Conservation (phyloP, 1,140 invertebrate species). For the Venustaconcha ellipsiformis region DNA sequence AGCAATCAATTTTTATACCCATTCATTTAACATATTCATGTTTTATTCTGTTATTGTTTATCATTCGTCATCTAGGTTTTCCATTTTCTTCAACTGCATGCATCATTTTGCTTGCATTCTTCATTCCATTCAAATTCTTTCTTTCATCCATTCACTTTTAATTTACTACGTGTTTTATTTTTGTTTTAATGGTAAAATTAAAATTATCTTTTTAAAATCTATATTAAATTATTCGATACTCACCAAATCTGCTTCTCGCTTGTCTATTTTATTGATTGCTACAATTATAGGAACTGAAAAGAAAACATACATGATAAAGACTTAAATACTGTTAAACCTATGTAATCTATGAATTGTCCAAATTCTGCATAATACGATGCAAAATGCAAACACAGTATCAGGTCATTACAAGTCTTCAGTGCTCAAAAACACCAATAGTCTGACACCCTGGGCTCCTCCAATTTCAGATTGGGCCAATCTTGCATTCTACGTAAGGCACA, state of each 20-base stretch:
- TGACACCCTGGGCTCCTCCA: too few relatives aligned
- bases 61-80: neutral
- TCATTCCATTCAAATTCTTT: neutral
- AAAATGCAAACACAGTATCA: too few relatives aligned
- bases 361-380: too few relatives aligned
- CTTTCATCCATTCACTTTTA: neutral
- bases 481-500: too few relatives aligned
- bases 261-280: constrained; percentile 99
- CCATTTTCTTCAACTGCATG: neutral
- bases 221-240: constrained; percentile 33
- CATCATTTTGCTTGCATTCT: neutral
- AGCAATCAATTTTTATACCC: neutral
- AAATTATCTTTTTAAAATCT: too few relatives aligned
- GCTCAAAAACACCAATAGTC: too few relatives aligned
- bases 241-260: constrained; percentile 81
- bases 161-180: neutral
- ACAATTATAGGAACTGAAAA: constrained; percentile 93
- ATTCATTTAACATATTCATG: neutral
- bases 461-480: too few relatives aligned
- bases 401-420: too few relatives aligned
- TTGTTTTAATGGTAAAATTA: neutral
- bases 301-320: constrained; percentile 29
- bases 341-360: too few relatives aligned
- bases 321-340: too few relatives aligned
- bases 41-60: neutral